Evolutionary conservation across 2,113 vertebrate species (phyloP).

Genomic region (Cygnus buccinator): DNA sequence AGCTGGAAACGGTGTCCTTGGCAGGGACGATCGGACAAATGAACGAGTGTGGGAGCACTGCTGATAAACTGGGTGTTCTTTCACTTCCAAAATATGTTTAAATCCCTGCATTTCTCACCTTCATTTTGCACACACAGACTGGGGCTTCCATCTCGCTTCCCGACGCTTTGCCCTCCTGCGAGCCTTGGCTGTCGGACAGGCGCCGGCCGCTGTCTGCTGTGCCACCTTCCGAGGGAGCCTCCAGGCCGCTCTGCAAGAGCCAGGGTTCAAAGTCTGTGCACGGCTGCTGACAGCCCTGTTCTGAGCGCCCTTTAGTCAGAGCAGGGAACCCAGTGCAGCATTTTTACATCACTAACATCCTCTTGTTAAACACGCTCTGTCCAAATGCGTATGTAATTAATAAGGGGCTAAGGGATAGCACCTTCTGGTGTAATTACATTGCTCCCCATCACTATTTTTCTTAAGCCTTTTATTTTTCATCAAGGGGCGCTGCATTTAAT

Average conservation of each 20-base stretch:
- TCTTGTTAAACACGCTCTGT: not conserved
- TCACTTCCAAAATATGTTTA: not conserved
- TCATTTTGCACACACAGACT: not conserved
- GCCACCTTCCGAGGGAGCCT: not conserved
- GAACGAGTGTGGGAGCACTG: not conserved
- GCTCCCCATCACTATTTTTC: not conserved
- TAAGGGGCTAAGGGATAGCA: not conserved
- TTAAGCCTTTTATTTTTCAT: not conserved
- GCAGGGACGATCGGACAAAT: not conserved
- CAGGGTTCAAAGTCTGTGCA: not conserved
- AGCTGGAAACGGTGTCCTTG: not conserved
- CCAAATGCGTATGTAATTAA: not conserved
- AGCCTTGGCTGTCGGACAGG: not conserved
- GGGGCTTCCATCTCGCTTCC: not conserved
- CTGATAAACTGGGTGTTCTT: not conserved
- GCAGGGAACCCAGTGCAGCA: not conserved
- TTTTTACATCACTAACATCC: not conserved
- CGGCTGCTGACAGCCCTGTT: not conserved
- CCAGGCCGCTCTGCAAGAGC: not conserved
- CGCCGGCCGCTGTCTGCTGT: not conserved
- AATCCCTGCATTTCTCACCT: not conserved
- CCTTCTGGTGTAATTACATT: not conserved
- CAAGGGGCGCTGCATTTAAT: not conserved
- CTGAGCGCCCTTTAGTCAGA: not conserved
- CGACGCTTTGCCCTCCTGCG: not conserved